A percentile compares a stretch with the other conserved stretches of the same genome.
phyloP scores from a whole-genome alignment of 2,888 invertebrate genomes.

The Rhagonycha lutea region DNA sequence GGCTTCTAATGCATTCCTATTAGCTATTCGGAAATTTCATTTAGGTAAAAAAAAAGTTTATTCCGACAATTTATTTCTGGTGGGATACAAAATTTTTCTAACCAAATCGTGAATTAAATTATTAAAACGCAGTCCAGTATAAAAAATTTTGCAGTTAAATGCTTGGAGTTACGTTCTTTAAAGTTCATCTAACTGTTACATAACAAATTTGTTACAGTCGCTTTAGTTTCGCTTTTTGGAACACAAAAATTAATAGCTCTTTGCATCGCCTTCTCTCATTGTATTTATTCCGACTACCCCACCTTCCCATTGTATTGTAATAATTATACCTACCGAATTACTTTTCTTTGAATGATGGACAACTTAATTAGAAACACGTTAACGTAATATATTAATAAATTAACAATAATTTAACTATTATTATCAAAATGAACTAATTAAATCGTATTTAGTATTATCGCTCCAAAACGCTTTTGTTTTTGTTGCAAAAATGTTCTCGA shows the following conservation, averaged over 20 bases:
- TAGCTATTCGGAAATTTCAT: conserved; percentile 4
- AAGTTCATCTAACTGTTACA: not conserved
- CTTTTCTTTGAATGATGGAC: not conserved
- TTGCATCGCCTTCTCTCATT: not conserved
- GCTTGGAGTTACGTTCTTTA: not conserved
- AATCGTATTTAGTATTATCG: too few species aligned
- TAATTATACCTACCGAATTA: not conserved
- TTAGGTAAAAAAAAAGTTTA: not conserved
- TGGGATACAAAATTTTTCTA: not conserved
- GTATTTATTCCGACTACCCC: not conserved
- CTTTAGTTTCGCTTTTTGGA: not conserved
- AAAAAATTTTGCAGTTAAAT: not conserved
- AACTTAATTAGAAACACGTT: not conserved
- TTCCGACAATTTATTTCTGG: too few species aligned
- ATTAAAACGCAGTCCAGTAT: not conserved
- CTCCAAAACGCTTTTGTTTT: too few species aligned
- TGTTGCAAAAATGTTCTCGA: not conserved
- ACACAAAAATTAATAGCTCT: not conserved
- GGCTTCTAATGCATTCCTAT: conserved; percentile 9
- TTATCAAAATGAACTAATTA: not conserved
- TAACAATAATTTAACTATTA: not conserved
- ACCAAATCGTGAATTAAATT: not conserved
- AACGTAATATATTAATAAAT: not conserved
- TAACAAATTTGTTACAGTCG: not conserved
- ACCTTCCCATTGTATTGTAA: not conserved